Base-by-base conservation (phyloP, 2,888 invertebrate genomes). In the Hirudinaria manillensis region DNA sequence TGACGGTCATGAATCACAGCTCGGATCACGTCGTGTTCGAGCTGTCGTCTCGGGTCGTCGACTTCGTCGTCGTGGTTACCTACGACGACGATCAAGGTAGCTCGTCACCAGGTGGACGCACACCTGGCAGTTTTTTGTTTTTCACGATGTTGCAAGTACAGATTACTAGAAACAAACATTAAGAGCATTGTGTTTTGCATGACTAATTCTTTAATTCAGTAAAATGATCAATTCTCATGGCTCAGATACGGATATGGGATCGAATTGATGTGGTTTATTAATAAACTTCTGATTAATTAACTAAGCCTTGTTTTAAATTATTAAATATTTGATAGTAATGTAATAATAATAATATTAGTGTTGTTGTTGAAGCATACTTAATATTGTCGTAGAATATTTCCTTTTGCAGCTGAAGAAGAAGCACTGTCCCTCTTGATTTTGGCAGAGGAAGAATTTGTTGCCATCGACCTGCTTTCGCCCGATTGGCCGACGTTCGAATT, bases 391-490 rank as follows among this genome's bases (percentile, higher is more conserved):
- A 27, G 65, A 27, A 29, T 70, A 24, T 70, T 32, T 70, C 24
- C 7, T 34, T 16, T 34, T 61, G 29, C 61, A 61, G 61, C 61
- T 16, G 74, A 74, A 34, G 74, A 74, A 66, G 83, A 84, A 75
- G 84, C 85, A 0, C 83, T 24, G 81, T 89, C 91, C 2, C 86
- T 93, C 66, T 86, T 96, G 80, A 93, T 96, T 27, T 87, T 99
- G 74, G 92, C 93, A 0, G 97, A 98, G 83, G 97, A 99, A 85
- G 98, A 99, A 86, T 84, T 98, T 70, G 92, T 98, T n/a, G 93
- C 91, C n/a, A 90, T 96, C 78, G 98, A 99, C 87, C 88, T 99
- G 77, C 89, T 89, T 74, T 90, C 91, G 81, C 88, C 90, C 0
- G 90, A 90, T 80, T 94, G 95, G 91, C 91, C 92, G 75, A 90